phyloP scores from a whole-genome alignment of 2,113 vertebrate genomes.

The Prinia subflava region DNA sequence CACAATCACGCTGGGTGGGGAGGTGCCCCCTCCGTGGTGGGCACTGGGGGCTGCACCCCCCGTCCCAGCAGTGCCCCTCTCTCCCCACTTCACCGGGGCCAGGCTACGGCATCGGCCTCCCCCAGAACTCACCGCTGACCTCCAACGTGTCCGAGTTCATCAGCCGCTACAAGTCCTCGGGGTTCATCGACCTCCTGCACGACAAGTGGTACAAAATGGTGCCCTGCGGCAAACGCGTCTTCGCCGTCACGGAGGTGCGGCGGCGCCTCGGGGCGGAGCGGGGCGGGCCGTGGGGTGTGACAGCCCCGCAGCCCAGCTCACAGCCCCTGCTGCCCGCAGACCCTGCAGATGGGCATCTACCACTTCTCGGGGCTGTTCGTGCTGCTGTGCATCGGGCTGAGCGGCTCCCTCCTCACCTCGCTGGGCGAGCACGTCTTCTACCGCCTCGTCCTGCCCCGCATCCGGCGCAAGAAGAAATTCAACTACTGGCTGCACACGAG shows the following conservation, averaged over 20 bases:
- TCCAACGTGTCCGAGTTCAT: conserved; percentile 89
- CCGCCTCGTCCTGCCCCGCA: conserved; percentile 81
- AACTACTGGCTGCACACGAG: conserved; percentile 94
- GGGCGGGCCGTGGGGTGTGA: not conserved
- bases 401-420: conserved; percentile 83
- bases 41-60: not conserved
- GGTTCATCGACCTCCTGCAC: conserved; percentile 90
- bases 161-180: conserved; percentile 90
- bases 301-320: not conserved
- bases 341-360: conserved; percentile 89
- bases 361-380: conserved; percentile 91
- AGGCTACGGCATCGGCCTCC: conserved; percentile 92
- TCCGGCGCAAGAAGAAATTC: conserved; percentile 79
- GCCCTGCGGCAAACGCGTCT: conserved; percentile 88
- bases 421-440: conserved; percentile 85
- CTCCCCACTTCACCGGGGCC: not conserved
- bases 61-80: rapidly evolving
- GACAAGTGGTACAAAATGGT: conserved; percentile 97
- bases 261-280: rapidly evolving
- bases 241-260: conserved; percentile 86
- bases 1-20: no score
- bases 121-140: conserved; percentile 86
- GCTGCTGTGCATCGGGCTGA: conserved; percentile 85
- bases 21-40: rapidly evolving
- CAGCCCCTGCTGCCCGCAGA: conserved; percentile 62